Evolutionary conservation across 1,140 invertebrate genomes (phyloP).

Genomic region (Eriosoma lanigerum): DNA sequence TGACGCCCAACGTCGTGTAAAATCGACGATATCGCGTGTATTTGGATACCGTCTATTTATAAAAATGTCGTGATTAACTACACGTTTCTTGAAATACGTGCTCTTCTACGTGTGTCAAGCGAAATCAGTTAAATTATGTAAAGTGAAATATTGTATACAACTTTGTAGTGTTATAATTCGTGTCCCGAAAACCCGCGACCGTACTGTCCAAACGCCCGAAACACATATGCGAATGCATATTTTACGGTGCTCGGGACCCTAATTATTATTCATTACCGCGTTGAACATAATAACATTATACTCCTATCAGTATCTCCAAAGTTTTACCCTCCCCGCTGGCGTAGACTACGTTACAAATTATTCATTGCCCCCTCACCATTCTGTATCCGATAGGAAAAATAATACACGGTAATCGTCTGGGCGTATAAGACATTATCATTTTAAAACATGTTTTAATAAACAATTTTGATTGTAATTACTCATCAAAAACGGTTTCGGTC

Average conservation of each 20-base stretch:
- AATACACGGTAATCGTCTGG: no score
- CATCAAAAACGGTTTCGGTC: no score
- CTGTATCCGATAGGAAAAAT: no score
- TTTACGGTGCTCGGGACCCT: neutral
- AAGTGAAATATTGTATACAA: constrained; percentile 19
- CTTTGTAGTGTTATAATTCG: constrained; percentile 25
- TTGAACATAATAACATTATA: constrained; percentile 14
- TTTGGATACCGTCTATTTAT: no score
- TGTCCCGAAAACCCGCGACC: neutral
- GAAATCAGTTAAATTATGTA: constrained; percentile 17
- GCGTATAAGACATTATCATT: no score
- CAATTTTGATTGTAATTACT: no score
- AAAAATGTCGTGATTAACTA: no score
- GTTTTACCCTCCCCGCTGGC: neutral
- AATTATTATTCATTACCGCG: constrained; percentile 33
- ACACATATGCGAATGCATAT: constrained; percentile 31
- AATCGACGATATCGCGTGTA: no score
- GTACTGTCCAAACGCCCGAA: constrained; percentile 19
- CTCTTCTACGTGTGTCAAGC: neutral
- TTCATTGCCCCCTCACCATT: no score
- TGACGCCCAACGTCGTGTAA: no score
- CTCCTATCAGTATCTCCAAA: constrained; percentile 11
- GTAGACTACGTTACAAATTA: no score
- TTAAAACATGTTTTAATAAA: no score
- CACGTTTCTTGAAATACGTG: neutral